These are phyloP conservation scores for Acrossocheilus wenchowensis DNA, from an alignment of 2,797 vertebrate genomes.

Conservation along the genomic window DNA sequence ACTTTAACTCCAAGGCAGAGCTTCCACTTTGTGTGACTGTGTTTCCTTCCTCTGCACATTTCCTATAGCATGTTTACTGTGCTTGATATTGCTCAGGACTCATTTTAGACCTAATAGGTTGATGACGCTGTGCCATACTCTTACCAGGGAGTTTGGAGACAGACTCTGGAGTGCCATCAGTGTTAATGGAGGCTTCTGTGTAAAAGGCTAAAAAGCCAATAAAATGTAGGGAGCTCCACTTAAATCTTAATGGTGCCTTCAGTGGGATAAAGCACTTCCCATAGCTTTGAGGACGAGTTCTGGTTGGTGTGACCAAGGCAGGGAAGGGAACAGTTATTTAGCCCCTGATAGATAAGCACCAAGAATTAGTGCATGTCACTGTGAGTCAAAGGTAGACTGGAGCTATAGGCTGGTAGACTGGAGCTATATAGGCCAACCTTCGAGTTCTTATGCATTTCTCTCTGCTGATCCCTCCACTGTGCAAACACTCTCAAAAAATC, in stretches of 20 bases:
- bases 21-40: not conserved
- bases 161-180: slow-evolving; percentile 60
- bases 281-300: slow-evolving; percentile 75
- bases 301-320: slow-evolving; percentile 68
- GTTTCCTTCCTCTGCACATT: not conserved
- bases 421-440: slow-evolving; percentile 10
- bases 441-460: slow-evolving; percentile 1
- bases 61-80: slow-evolving; percentile 12
- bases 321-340: slow-evolving; percentile 52
- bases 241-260: slow-evolving; percentile 81
- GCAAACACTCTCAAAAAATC: slow-evolving; percentile 35
- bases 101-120: slow-evolving; percentile 54
- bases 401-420: not conserved
- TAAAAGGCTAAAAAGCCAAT: slow-evolving; percentile 60
- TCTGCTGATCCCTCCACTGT: slow-evolving; percentile 21
- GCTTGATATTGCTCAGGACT: slow-evolving; percentile 46
- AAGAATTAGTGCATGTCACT: slow-evolving; percentile 35
- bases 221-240: slow-evolving; percentile 70
- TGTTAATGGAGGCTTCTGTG: slow-evolving; percentile 57
- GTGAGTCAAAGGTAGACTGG: slow-evolving; percentile 54
- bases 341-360: slow-evolving; percentile 31
- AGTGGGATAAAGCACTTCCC: slow-evolving; percentile 74
- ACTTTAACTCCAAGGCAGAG: not conserved
- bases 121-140: slow-evolving; percentile 48
- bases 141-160: slow-evolving; percentile 45